Evolutionary conservation across 1,140 invertebrate species (phyloP).

Genomic region (Trachymyrmex septentrionalis): DNA sequence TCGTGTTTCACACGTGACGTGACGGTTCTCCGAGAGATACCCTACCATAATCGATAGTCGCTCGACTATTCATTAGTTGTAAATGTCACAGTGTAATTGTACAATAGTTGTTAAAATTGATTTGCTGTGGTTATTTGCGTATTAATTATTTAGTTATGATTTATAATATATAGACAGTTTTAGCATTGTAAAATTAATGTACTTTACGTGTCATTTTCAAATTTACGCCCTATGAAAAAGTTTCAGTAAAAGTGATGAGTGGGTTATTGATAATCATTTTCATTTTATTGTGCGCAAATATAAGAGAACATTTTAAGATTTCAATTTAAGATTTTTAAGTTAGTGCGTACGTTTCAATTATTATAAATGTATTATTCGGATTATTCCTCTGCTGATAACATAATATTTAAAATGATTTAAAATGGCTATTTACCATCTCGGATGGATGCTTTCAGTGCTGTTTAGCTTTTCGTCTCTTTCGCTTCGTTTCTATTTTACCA

Average conservation of each 20-base stretch:
- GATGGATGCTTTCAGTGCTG: constrained; percentile 13
- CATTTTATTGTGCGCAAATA: not conserved
- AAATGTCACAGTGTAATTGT: constrained; percentile 16
- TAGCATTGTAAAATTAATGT: not conserved
- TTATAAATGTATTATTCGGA: constrained; percentile 35
- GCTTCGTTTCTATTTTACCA: constrained; percentile 40
- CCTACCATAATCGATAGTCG: constrained; percentile 33
- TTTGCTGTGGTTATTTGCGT: not conserved
- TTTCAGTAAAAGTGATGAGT: not conserved
- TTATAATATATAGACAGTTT: not conserved
- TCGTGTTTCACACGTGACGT: constrained; percentile 40
- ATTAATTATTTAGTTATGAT: constrained; percentile 12
- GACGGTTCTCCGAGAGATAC: constrained; percentile 38
- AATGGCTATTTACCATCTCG: constrained; percentile 31
- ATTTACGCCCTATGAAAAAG: not conserved
- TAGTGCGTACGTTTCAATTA: constrained; percentile 3
- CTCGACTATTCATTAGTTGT: constrained; percentile 29
- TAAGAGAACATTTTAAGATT: not conserved
- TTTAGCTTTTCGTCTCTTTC: constrained; percentile 31
- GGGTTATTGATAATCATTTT: not conserved
- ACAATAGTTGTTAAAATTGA: constrained; percentile 24
- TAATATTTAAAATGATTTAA: constrained; percentile 46
- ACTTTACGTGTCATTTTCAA: not conserved
- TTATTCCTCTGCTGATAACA: constrained; percentile 40
- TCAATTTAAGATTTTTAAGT: constrained; percentile 26